Evolutionary conservation across 1,140 invertebrate genomes (phyloP), one percentile per base, ranked within the genome.

Genomic region (Microplitis mediator): DNA sequence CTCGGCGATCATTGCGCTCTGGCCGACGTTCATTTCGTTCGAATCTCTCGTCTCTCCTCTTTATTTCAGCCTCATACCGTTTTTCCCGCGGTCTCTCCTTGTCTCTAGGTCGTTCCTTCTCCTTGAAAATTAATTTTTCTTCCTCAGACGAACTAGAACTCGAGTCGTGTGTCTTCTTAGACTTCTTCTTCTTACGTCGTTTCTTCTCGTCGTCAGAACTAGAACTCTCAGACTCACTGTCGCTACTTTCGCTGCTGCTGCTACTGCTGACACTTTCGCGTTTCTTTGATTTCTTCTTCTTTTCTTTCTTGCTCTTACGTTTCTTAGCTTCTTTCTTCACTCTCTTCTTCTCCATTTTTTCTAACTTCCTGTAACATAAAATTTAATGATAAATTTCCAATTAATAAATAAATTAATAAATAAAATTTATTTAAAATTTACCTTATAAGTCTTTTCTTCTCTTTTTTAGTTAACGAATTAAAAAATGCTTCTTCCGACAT

Each of bases 381-480:
- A n/a, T n/a, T n/a, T n/a, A n/a, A n/a, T n/a, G n/a, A n/a, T n/a
- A 93, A 45, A 52, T 52, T 52, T 52, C 4, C 11, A 52, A 50
- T 72, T 4, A 16, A 88, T 88, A 88, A n/a, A n/a, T n/a, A n/a
- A n/a, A n/a, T n/a, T n/a, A n/a, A n/a, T n/a, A n/a, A n/a, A n/a
- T n/a, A n/a, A n/a, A n/a, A n/a, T n/a, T n/a, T n/a, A n/a, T n/a
- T n/a, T n/a, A n/a, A n/a, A n/a, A n/a, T n/a, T n/a, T n/a, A n/a
- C n/a, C n/a, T 96, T 3, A 98, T 87, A 61, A 98, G 85, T 80
- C 95, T 97, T 76, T 95, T 93, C 82, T 98, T 98, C 79, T 98
- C 94, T 83, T 96, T 95, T 71, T 92, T 93, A 11, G 92, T 92
- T 4, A 98, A 82, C 4, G 93, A 92, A 82, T 95, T 95, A 0